Base-by-base conservation (phyloP, 1,140 invertebrate genomes). In the Calliphora vicina region DNA sequence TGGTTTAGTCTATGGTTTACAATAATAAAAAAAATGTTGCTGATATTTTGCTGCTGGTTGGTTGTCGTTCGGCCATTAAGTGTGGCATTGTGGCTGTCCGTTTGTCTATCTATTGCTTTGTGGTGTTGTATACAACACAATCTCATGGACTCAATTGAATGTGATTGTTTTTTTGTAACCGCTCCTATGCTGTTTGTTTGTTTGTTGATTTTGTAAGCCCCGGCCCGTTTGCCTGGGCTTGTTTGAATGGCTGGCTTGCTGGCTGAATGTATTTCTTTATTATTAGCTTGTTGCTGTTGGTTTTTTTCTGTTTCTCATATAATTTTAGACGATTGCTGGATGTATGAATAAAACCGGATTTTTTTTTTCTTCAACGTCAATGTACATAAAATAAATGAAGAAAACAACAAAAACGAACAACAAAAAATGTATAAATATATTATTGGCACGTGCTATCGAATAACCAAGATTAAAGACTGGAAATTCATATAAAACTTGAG, bases 401-500 rank as follows among this genome's bases (percentile, higher is more conserved):
- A 73, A 13, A 73, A 73, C 23, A 27, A 27, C 72, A 73, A 27
- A n/a, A n/a, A n/a, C n/a, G n/a, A n/a, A n/a, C n/a, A n/a, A 27
- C 29, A 76, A 50, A 81, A 50, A 81, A 81, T 80, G 50, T 26
- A 67, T 29, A 61, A 81, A 81, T 71, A 61, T 67, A 81, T 67
- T 71, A 81, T 81, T 71, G 80, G 61, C 80, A 81, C 80, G 80
- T 81, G 80, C 80, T 81, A 45, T 23, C 17, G n/a, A 43, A 25
- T 45, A 43, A 76, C 26, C 29, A 42, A 78, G 35, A 76, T 57
- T 81, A 29, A 67, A 35, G 45, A 71, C 80, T 67, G 61, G 61
- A 71, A 29, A 81, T 81, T 67, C 25, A 45, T 25, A 45, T 67
- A 67, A 42, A 26, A 26, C 43, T 67, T 67, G 1, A 67, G 17